Percentiles rank a stretch among this genome's conserved stretches.
These are phyloP conservation scores for Phalacrocorax pelagicus DNA, from an alignment of 2,113 vertebrate genomes.

Conservation along the genomic window DNA sequence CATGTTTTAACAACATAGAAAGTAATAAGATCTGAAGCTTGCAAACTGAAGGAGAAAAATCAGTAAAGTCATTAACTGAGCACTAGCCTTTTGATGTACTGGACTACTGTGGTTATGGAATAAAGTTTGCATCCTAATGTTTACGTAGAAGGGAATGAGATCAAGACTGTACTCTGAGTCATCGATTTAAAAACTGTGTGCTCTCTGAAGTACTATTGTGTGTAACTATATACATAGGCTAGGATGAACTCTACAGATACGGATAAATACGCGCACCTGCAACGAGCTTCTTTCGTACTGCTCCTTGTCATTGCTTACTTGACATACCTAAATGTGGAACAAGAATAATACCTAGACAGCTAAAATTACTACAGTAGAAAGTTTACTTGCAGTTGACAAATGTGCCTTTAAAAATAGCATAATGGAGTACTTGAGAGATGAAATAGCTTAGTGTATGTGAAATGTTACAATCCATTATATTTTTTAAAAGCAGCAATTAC, in stretches of 20 bases:
- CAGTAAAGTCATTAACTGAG: not conserved
- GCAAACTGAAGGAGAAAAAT: not conserved
- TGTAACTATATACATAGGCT: not conserved
- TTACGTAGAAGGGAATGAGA: not conserved
- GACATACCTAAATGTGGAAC: not conserved
- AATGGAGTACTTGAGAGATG: not conserved
- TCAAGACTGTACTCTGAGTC: not conserved
- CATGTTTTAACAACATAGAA: not conserved
- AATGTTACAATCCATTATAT: not conserved
- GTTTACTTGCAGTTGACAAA: not conserved
- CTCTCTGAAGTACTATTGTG: not conserved
- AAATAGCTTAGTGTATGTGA: not conserved
- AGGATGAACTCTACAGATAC: not conserved
- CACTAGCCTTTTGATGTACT: not conserved
- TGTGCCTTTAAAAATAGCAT: not conserved
- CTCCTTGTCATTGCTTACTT: not conserved
- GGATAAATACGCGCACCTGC: not conserved
- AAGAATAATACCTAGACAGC: not conserved
- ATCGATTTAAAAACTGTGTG: not conserved
- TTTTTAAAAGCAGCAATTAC: not conserved
- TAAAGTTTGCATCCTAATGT: not conserved
- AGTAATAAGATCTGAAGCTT: not conserved
- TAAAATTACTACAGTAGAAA: not conserved
- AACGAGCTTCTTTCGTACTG: not conserved
- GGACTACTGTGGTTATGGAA: not conserved